phyloP scores from a whole-genome alignment of 2,113 vertebrate species.

The Cathartes aura region DNA sequence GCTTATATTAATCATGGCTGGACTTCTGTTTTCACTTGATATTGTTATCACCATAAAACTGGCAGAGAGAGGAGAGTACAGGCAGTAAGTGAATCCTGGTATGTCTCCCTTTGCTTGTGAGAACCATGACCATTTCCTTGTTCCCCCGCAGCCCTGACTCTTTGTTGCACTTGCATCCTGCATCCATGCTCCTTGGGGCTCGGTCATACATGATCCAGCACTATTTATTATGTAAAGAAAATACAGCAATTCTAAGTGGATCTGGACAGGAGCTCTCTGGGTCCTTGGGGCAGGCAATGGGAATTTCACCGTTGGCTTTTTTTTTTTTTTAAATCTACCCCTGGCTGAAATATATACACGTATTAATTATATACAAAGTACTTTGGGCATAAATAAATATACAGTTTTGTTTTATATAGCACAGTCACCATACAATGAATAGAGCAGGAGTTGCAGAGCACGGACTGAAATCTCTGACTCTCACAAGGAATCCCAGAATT shows the following conservation, averaged over 20 bases:
- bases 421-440: background rate
- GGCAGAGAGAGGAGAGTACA: background rate
- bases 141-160: background rate
- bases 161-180: background rate
- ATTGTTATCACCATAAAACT: background rate
- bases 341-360: background rate
- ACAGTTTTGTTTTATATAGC: background rate
- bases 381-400: background rate
- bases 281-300: background rate
- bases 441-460: background rate
- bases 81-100: background rate
- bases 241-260: background rate
- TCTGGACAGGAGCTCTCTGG: background rate
- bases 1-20: background rate
- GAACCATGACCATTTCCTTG: background rate
- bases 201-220: background rate
- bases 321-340: background rate
- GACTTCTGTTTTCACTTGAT: background rate
- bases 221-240: background rate
- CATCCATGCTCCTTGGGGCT: background rate
- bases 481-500: background rate
- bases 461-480: background rate
- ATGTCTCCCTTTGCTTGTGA: background rate
- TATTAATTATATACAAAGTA: background rate
- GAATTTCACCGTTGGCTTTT: background rate